Conservation (phyloP, 2,113 vertebrate species). For the Indri indri region DNA sequence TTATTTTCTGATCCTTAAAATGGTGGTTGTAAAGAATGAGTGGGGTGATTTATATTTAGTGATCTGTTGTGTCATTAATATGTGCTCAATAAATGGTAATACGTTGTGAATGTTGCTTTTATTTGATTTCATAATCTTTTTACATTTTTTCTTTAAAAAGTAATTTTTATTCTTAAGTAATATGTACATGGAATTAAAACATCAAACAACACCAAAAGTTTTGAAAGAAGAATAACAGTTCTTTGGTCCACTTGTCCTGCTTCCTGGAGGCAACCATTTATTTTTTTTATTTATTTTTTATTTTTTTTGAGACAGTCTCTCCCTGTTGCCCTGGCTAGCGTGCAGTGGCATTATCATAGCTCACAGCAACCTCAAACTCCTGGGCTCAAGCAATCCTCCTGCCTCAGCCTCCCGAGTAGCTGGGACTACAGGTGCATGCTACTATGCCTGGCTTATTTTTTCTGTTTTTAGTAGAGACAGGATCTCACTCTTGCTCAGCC, state of each 20-base stretch:
- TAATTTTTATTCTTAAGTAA: slow-evolving; percentile 12
- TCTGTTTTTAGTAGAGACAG: not conserved
- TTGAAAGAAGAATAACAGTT: not conserved
- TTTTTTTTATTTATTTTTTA: not conserved
- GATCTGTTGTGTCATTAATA: not conserved
- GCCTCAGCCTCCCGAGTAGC: not conserved
- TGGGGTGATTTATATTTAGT: not conserved
- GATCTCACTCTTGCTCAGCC: not conserved
- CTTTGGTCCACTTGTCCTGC: not conserved
- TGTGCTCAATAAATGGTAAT: not conserved
- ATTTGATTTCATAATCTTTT: slow-evolving; percentile 18
- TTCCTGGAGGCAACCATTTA: no score
- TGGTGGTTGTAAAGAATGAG: not conserved
- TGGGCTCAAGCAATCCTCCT: not conserved
- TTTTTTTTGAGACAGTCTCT: not conserved
- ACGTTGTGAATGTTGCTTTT: not conserved
- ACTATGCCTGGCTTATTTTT: not conserved
- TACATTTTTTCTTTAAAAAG: not conserved
- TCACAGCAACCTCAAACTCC: not conserved
- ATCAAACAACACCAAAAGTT: not conserved
- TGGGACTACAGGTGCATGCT: not conserved
- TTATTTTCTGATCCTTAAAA: slow-evolving; percentile 31
- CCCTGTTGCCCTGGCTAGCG: not conserved
- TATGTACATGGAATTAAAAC: not conserved
- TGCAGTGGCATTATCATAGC: not conserved